Percentiles rank a stretch among this genome's conserved stretches.
Evolutionary conservation across 2,888 invertebrate species (phyloP).

Genomic region (Iselma pallidipennis): DNA sequence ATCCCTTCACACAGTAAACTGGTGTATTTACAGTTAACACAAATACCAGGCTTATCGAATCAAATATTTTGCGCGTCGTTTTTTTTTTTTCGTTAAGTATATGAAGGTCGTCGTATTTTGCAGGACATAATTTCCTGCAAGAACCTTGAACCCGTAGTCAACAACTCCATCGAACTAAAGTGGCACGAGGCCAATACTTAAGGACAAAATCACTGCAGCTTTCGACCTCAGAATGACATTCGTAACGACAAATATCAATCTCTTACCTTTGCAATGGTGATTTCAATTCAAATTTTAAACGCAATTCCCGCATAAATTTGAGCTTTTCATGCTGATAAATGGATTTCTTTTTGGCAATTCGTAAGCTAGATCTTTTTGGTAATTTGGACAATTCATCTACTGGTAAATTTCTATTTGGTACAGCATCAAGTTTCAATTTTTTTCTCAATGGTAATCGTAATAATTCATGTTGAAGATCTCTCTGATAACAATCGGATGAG

Average conservation of each 20-base stretch:
- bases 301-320: constrained; percentile 46
- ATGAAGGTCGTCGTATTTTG: constrained; percentile 16
- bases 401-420: constrained; percentile 51
- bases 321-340: constrained; percentile 37
- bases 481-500: constrained; percentile 58
- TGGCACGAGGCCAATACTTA: constrained; percentile 45
- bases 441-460: constrained; percentile 59
- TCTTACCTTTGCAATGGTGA: no score
- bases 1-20: not conserved
- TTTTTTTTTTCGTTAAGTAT: not conserved
- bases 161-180: constrained; percentile 34
- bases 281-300: constrained; percentile 36
- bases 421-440: constrained; percentile 57
- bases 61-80: not conserved
- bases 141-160: constrained; percentile 41
- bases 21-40: no score
- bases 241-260: not conserved
- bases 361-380: constrained; percentile 46
- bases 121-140: constrained; percentile 26
- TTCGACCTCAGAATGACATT: constrained; percentile 41
- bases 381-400: constrained; percentile 23
- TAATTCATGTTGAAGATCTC: constrained; percentile 61
- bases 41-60: not conserved
- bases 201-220: constrained; percentile 23
- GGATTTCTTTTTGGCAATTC: constrained; percentile 49